A percentile compares a stretch with the other conserved stretches of the same genome.
Evolutionary conservation across 2,888 invertebrate species (phyloP).

Genomic region (Amblyteles armatorius): DNA sequence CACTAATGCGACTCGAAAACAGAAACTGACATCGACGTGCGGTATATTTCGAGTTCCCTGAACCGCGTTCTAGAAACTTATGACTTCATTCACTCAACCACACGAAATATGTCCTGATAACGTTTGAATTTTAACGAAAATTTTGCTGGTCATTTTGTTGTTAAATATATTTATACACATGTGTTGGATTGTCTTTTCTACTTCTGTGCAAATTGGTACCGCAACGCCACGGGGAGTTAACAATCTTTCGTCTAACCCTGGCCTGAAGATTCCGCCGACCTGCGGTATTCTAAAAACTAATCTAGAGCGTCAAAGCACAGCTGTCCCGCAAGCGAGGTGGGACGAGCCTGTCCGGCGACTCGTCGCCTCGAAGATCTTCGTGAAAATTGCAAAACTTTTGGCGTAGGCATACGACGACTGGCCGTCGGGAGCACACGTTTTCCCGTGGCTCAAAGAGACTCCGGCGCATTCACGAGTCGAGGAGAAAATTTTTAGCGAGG

Average conservation of each 20-base stretch:
- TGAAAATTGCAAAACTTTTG: slow-evolving; percentile 78
- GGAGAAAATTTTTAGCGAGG: slow-evolving; percentile 55
- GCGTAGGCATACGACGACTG: slow-evolving; percentile 65
- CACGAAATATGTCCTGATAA: no score
- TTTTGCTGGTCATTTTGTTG: no score
- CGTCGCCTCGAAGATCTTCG: slow-evolving; percentile 45
- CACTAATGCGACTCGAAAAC: slow-evolving; percentile 18
- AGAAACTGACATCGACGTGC: slow-evolving; percentile 9
- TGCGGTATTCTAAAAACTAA: slow-evolving; percentile 70
- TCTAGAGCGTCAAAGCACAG: slow-evolving; percentile 75
- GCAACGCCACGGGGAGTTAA: slow-evolving; percentile 14
- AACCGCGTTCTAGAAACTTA: background rate
- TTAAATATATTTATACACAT: no score
- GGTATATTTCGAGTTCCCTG: slow-evolving; percentile 22
- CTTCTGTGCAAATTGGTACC: slow-evolving; percentile 28
- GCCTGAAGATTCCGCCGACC: slow-evolving; percentile 46
- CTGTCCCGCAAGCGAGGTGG: slow-evolving; percentile 57
- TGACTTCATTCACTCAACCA: no score
- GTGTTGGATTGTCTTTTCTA: background rate
- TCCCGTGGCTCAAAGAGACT: slow-evolving; percentile 20
- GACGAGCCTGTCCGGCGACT: slow-evolving; percentile 25
- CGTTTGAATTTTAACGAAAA: no score
- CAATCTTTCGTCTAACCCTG: slow-evolving; percentile 51
- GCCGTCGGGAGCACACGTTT: slow-evolving; percentile 22
- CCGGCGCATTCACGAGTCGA: slow-evolving; percentile 57